Base-by-base conservation (phyloP, 2,797 vertebrate genomes). In the Thaleichthys pacificus region DNA sequence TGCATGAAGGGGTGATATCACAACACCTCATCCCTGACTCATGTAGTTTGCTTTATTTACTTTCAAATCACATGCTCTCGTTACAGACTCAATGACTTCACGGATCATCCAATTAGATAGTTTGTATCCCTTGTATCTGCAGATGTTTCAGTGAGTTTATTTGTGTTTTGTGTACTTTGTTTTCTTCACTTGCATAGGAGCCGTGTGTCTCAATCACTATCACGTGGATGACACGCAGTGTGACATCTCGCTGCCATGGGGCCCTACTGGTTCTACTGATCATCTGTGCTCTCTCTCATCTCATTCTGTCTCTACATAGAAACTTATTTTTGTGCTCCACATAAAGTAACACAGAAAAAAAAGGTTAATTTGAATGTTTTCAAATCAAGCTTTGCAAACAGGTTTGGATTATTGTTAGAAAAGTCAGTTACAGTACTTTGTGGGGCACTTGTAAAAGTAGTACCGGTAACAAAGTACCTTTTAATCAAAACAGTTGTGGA, bases 121-220 rank as follows among this genome's bases (percentile, higher is more conserved):
- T 51, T 30, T 61, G 76, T 77, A 73, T 80, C 76, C 54, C 74
- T 24, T 35, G 35, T 71, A 73, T 87, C 80, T 80, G 84, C 87
- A 90, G 86, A 85, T 89, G 87, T 80, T 84, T n/a, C 70, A 67
- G 22, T 68, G 80, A 30, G 79, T 89, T 89, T 89, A 87, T 91
- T 90, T 89, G 70, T 87, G 66, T 86, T 88, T 85, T 73, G 79
- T 80, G 68, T 72, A 80, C 67, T 68, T 88, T 87, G 78, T 88
- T 89, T 88, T 88, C 77, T 80, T 79, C 85, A 75, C 82, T 87
- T 87, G 84, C 84, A 87, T 87, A 78, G 80, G 82, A 86, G 85
- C 84, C 81, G 84, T 62, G 32, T 69, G 80, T 75, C 71, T 72
- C 72, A 67, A 68, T 68, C 19, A 49, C 76, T 78, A 77, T 81